Conservation (phyloP, 2,113 vertebrate genomes). For the Zosterops japonicus region DNA sequence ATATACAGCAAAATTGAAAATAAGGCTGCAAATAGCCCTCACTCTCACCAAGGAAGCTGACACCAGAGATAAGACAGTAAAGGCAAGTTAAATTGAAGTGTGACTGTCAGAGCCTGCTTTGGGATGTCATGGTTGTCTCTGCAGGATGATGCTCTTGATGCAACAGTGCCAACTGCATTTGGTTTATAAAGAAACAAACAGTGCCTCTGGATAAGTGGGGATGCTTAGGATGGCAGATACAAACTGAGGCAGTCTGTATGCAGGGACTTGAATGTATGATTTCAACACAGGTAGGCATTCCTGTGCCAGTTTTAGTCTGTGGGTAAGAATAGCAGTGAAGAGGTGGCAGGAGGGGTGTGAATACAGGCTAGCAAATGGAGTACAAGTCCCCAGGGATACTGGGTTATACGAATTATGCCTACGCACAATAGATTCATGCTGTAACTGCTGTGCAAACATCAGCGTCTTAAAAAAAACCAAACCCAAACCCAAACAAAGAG, state of each 20-base stretch:
- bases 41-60: not conserved
- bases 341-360: conserved; percentile 16
- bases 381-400: not conserved
- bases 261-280: not conserved
- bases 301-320: not conserved
- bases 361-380: not conserved
- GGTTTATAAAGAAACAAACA: not conserved
- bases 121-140: not conserved
- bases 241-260: not conserved
- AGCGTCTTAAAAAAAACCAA: not conserved
- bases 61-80: not conserved
- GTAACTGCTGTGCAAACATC: conserved; percentile 3
- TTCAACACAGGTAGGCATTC: not conserved
- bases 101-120: not conserved
- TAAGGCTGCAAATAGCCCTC: not conserved
- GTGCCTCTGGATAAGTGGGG: accelerated
- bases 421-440: not conserved
- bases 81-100: not conserved
- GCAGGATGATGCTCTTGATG: not conserved
- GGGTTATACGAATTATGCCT: not conserved
- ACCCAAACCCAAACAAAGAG: not conserved
- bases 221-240: not conserved
- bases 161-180: not conserved
- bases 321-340: conserved; percentile 21
- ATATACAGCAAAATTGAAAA: not conserved